These are phyloP conservation scores for Kuschelorhynchus macadamiae DNA, from an alignment of 2,888 invertebrate genomes.

Conservation along the genomic window DNA sequence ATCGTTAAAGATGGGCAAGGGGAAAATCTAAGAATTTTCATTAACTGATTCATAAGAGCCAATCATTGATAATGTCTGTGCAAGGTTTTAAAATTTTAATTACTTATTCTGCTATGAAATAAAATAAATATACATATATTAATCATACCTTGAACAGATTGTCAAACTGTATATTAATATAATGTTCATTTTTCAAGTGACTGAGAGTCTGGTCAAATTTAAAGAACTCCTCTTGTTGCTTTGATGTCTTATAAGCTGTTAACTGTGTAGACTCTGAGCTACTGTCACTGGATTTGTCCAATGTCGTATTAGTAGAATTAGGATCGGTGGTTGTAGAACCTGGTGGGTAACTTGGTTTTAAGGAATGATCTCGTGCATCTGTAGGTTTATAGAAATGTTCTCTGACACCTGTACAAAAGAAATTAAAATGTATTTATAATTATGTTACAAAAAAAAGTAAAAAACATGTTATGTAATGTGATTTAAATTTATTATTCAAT, in stretches of 20 bases:
- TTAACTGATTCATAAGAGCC: too few relatives aligned
- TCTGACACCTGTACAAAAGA: constrained; percentile 63
- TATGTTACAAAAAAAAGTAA: too few relatives aligned
- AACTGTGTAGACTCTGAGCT: constrained; percentile 60
- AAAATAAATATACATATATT: too few relatives aligned
- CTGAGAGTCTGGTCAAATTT: constrained; percentile 1
- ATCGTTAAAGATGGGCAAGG: too few relatives aligned
- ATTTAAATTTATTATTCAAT: too few relatives aligned
- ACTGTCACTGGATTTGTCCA: constrained; percentile 50
- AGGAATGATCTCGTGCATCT: constrained; percentile 8
- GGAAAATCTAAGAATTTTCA: too few relatives aligned
- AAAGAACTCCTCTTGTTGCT: constrained; percentile 22
- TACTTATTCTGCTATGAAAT: too few relatives aligned
- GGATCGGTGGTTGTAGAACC: constrained; percentile 26
- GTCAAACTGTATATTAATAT: constrained; percentile 1
- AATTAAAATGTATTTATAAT: too few relatives aligned
- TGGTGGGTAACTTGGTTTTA: constrained; percentile 20
- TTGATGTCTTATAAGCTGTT: constrained; percentile 56
- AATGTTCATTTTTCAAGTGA: constrained; percentile 12
- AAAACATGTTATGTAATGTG: too few relatives aligned
- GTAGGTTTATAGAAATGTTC: constrained; percentile 54
- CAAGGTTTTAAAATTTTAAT: too few relatives aligned
- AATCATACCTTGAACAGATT: constrained; percentile 5
- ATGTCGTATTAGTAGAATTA: constrained; percentile 29
- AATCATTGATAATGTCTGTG: too few relatives aligned